Evolutionary conservation across 2,888 invertebrate species (phyloP).

Genomic region (Acanthacorydalis orientalis): DNA sequence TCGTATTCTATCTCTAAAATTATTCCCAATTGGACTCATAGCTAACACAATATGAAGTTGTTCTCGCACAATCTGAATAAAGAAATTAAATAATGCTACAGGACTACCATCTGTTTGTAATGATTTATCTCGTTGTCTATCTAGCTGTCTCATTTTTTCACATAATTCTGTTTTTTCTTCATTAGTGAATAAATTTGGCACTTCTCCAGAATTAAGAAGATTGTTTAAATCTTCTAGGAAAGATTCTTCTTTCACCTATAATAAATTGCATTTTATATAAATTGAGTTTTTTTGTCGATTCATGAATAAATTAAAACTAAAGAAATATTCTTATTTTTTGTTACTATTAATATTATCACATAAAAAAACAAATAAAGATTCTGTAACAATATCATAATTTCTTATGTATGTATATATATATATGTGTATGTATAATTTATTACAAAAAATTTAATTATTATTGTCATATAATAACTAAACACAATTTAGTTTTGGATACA

Average conservation of each 20-base stretch:
- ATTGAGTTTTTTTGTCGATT: too few relatives aligned
- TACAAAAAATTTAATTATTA: not conserved
- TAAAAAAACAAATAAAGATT: too few relatives aligned
- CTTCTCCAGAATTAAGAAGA: slow-evolving; percentile 82
- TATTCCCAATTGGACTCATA: slow-evolving; percentile 83
- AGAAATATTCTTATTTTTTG: too few relatives aligned
- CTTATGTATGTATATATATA: too few relatives aligned
- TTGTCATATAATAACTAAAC: not conserved
- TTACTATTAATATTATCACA: too few relatives aligned
- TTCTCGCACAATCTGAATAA: slow-evolving; percentile 71
- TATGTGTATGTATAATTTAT: not conserved
- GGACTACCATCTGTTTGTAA: slow-evolving; percentile 85
- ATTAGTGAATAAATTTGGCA: slow-evolving; percentile 70
- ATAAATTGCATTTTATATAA: too few relatives aligned
- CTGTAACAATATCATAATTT: too few relatives aligned
- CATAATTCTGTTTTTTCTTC: slow-evolving; percentile 83
- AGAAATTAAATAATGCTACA: slow-evolving; percentile 79
- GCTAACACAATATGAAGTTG: slow-evolving; percentile 79
- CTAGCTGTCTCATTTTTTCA: slow-evolving; percentile 84
- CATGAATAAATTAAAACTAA: too few relatives aligned
- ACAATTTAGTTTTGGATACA: not conserved
- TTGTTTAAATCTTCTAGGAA: slow-evolving; percentile 89
- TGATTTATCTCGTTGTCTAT: slow-evolving; percentile 72
- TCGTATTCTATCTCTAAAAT: slow-evolving; percentile 62
- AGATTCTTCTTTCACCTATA: slow-evolving; percentile 76